Evolutionary conservation across 2,888 invertebrate genomes (phyloP).

Genomic region (Zaprionus obscuricornis): DNA sequence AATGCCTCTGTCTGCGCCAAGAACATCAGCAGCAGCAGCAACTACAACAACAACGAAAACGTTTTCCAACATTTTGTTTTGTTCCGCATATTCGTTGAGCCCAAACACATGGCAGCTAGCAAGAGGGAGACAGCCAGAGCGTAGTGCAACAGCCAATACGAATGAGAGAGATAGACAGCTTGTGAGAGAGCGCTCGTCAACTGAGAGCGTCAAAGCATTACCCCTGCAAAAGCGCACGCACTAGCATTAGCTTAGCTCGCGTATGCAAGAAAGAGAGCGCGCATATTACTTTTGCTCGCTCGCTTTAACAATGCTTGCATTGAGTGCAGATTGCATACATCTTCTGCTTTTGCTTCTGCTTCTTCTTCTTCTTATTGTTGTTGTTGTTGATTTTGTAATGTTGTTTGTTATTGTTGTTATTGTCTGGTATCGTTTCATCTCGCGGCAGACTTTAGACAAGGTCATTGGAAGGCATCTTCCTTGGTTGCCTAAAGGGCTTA

Average conservation of each 20-base stretch:
- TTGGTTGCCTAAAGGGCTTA: conserved; percentile 54
- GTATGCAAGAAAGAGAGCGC: not conserved
- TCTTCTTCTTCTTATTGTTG: too few species aligned
- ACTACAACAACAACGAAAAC: conserved; percentile 14
- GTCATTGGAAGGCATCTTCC: conserved; percentile 70
- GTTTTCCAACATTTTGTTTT: conserved; percentile 67
- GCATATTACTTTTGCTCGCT: not conserved
- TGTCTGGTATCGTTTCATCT: conserved; percentile 21
- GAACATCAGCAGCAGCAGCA: conserved; percentile 5
- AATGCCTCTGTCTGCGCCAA: conserved; percentile 5
- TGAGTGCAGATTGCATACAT: too few species aligned
- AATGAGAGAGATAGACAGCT: not conserved
- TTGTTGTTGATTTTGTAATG: conserved; percentile 7
- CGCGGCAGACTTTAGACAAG: conserved; percentile 59
- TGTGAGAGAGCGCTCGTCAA: conserved; percentile 1
- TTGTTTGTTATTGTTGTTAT: conserved; percentile 10
- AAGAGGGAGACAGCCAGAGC: conserved; percentile 8
- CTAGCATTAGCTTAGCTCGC: not conserved
- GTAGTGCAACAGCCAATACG: conserved; percentile 8
- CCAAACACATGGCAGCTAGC: conserved; percentile 43
- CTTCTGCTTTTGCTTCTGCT: too few species aligned
- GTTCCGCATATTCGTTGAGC: conserved; percentile 60
- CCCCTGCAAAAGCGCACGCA: conserved; percentile 37
- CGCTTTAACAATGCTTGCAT: too few species aligned
- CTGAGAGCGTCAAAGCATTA: conserved; percentile 19